A percentile compares a stretch with the other conserved stretches of the same genome.
Evolutionary conservation across 2,888 invertebrate genomes (phyloP).

Genomic region (Germaria angustata): DNA sequence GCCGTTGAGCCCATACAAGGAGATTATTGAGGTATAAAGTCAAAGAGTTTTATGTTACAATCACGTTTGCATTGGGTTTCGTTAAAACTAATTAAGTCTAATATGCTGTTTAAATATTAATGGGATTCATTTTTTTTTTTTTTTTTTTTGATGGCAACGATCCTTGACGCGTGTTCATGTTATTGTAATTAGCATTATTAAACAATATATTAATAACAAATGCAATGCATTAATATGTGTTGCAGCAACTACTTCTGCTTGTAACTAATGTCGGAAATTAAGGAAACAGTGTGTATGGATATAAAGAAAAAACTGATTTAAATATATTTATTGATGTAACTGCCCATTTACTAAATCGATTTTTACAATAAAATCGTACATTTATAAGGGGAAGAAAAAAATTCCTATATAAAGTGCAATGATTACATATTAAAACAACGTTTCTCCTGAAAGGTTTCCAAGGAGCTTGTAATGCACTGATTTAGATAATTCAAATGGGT

Average conservation of each 20-base stretch:
- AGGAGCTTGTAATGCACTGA: too few relatives aligned
- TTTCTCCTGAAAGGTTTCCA: too few relatives aligned
- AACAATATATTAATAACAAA: constrained; percentile 46
- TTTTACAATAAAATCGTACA: too few relatives aligned
- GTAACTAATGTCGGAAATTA: neutral
- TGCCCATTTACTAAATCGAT: too few relatives aligned
- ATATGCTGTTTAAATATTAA: constrained; percentile 44
- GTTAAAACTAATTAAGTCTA: constrained; percentile 60
- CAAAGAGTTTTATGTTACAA: constrained; percentile 51
- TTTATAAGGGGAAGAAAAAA: too few relatives aligned
- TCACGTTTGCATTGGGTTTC: constrained; percentile 48
- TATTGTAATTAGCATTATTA: constrained; percentile 41
- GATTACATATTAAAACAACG: too few relatives aligned
- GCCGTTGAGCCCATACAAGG: neutral
- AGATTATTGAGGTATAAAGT: neutral
- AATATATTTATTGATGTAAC: too few relatives aligned
- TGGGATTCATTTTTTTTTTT: too few relatives aligned
- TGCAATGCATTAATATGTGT: neutral
- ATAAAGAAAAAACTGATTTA: neutral
- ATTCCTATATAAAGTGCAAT: too few relatives aligned
- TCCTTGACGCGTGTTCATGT: constrained; percentile 58
- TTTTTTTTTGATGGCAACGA: neutral
- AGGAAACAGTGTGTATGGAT: neutral
- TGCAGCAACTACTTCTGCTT: neutral
- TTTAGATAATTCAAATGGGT: too few relatives aligned